Evolutionary conservation across 2,888 invertebrate genomes (phyloP).

Genomic region (Germaria angustata): DNA sequence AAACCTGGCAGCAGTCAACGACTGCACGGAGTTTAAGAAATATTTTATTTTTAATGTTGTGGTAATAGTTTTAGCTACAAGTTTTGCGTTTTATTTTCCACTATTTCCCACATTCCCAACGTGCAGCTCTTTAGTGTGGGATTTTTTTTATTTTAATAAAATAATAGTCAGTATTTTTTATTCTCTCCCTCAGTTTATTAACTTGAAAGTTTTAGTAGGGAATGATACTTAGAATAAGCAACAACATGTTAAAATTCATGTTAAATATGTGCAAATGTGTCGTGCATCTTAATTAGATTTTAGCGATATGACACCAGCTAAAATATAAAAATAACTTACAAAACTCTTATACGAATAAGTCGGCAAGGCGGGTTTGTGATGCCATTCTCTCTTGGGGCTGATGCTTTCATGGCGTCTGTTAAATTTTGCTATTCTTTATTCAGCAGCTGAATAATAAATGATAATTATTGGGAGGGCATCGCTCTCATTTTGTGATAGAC

Average conservation of each 20-base stretch:
- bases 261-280: conserved; percentile 68
- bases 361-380: too few species aligned
- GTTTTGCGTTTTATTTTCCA: conserved; percentile 17
- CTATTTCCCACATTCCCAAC: background rate
- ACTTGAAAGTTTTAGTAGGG: background rate
- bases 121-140: background rate
- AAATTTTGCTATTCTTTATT: too few species aligned
- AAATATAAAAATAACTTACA: background rate
- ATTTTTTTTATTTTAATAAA: conserved; percentile 16
- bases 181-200: background rate
- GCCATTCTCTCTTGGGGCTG: too few species aligned
- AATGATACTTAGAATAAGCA: background rate
- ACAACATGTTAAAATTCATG: conserved; percentile 60
- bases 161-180: conserved; percentile 29
- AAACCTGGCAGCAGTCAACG: background rate
- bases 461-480: too few species aligned
- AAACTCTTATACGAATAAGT: background rate
- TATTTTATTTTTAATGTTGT: conserved; percentile 32
- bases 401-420: too few species aligned
- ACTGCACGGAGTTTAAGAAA: background rate
- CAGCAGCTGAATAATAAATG: too few species aligned
- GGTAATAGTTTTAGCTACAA: conserved; percentile 39
- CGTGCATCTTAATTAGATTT: conserved; percentile 68
- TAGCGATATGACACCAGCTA: conserved; percentile 62
- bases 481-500: too few species aligned